Conservation (phyloP, 2,113 vertebrate genomes). For the Gymnarchus niloticus region DNA sequence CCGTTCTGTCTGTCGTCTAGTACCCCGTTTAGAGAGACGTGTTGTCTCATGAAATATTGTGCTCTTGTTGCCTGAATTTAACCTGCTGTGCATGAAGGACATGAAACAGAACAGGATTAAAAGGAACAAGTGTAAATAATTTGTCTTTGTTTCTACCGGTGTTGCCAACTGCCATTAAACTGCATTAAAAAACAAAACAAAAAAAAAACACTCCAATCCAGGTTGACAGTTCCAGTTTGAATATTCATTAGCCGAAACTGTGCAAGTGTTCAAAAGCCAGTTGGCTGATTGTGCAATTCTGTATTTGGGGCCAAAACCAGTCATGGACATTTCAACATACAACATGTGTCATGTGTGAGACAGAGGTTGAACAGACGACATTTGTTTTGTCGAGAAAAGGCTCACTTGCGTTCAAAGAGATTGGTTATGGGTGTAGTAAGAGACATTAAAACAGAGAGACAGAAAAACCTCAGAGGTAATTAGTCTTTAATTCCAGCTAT, state of each 20-base stretch:
- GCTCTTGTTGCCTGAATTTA: neutral
- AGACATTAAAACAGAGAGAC: neutral
- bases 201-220: neutral
- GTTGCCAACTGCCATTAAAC: neutral
- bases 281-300: neutral
- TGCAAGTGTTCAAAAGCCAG: neutral
- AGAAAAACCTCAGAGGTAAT: neutral
- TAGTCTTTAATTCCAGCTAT: neutral
- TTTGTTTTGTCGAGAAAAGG: neutral
- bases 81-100: neutral
- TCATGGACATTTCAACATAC: neutral
- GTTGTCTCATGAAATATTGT: neutral
- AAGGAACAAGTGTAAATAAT: neutral
- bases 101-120: slow-evolving; percentile 1
- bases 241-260: slow-evolving; percentile 12
- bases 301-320: neutral
- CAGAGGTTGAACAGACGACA: neutral
- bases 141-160: neutral
- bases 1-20: neutral
- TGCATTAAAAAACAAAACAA: no score
- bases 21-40: no score
- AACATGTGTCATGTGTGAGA: neutral
- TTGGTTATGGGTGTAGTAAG: neutral
- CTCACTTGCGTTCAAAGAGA: neutral
- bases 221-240: slow-evolving; percentile 16